Conservation (phyloP, 2,888 invertebrate genomes). For the Drosophila subsilvestris region DNA sequence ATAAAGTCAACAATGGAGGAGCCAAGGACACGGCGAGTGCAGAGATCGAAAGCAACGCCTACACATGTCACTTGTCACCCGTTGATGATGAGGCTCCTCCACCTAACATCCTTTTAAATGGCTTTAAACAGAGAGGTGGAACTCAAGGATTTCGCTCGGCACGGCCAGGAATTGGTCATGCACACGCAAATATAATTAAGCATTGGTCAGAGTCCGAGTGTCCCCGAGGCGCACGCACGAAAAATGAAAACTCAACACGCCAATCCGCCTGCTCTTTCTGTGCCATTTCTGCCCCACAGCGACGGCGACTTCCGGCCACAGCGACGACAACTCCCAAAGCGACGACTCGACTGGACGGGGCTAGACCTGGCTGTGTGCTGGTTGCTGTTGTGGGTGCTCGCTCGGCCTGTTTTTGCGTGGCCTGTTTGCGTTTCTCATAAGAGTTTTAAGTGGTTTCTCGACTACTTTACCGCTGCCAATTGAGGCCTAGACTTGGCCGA, state of each 20-base stretch:
- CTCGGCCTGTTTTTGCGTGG: constrained; percentile 32
- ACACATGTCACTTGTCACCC: constrained; percentile 48
- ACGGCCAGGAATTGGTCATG: constrained; percentile 50
- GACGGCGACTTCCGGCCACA: constrained; percentile 44
- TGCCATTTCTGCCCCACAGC: constrained; percentile 1
- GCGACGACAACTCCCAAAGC: constrained; percentile 40
- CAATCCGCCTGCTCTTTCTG: constrained; percentile 25
- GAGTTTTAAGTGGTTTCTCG: constrained; percentile 59
- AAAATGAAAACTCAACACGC: constrained; percentile 67
- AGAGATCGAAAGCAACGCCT: constrained; percentile 24
- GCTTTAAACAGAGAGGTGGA: constrained; percentile 33
- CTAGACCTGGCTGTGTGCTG: neutral
- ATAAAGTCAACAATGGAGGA: constrained; percentile 66
- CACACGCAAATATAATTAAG: constrained; percentile 82
- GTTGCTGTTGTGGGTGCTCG: constrained; percentile 33
- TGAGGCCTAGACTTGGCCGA: constrained; percentile 12
- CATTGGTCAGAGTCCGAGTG: constrained; percentile 34
- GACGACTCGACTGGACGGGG: neutral
- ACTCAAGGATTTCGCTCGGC: constrained; percentile 38
- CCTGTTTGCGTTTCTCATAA: constrained; percentile 34
- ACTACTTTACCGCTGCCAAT: constrained; percentile 43
- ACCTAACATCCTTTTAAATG: constrained; percentile 60
- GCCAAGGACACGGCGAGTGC: constrained; percentile 54
- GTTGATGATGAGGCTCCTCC: constrained; percentile 18
- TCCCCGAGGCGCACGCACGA: constrained; percentile 50